Base-by-base conservation (phyloP, 2,797 vertebrate species). In the Halcyon badia region DNA sequence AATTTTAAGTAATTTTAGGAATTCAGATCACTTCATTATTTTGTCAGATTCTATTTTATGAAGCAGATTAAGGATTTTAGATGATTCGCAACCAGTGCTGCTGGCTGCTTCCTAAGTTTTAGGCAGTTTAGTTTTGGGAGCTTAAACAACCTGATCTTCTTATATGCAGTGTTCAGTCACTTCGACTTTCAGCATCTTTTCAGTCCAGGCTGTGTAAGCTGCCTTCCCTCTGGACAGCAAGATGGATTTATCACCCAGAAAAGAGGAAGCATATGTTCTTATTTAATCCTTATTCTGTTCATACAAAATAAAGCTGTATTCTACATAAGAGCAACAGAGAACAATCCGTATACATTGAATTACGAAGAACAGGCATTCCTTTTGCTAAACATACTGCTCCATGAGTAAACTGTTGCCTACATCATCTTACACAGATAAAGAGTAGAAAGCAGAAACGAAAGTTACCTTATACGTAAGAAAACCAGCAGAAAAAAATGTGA, bases 141-240 rank as follows among this genome's bases (percentile, higher is more conserved):
- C 78, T 94, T 91, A 80, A 87, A 80, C 72, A 90, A 95, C 90
- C 79, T 91, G 90, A 96, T 90, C 93, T 93, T 91, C 91, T 96
- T 93, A 91, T 10, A 78, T 46, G 60, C 83, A 85, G 60, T 16
- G 76, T 48, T 78, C 86, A 89, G 68, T 79, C 79, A 89, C 80
- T 93, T 95, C 86, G 65, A 65, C 78, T 88, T 91, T 82, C 69
- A 93, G 79, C 78, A 89, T 88, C 96, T 90, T 94, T 89, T 91
- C 73, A 95, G 79, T 41, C 57, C 69, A 84, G 72, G 71, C 70
- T 83, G 39, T 42, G 37, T 79, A 92, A 96, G 65, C 83, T 81
- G 69, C 79, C 94, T 90, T 94, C 58, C 56, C 78, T 76, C 46
- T 48, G 86, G 87, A 89, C 75, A 94, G 83, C 60, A 82, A 84